phyloP scores from a whole-genome alignment of 2,113 vertebrate species.

The Ia io region DNA sequence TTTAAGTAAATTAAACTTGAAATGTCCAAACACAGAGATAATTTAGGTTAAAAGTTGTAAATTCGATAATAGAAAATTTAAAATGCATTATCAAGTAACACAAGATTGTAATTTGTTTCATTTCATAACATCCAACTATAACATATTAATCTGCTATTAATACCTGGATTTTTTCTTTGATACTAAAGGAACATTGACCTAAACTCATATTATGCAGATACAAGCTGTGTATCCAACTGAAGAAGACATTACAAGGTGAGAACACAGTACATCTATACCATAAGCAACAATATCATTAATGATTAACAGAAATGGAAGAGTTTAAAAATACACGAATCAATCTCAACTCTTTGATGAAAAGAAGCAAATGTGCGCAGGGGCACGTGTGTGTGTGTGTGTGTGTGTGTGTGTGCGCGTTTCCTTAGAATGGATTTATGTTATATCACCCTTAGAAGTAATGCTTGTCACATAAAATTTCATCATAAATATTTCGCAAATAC shows the following conservation, averaged over 20 bases:
- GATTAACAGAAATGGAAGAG: conserved; percentile 38
- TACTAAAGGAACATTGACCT: not conserved
- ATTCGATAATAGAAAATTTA: not conserved
- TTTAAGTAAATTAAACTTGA: not conserved
- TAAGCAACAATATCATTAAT: conserved; percentile 15
- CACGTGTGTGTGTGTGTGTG: not conserved
- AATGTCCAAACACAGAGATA: not conserved
- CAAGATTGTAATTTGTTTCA: not conserved
- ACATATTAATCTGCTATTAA: not conserved
- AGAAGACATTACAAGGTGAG: not conserved
- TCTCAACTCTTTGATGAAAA: conserved; percentile 11
- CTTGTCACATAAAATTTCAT: not conserved
- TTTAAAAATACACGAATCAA: conserved; percentile 38
- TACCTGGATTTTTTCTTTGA: not conserved
- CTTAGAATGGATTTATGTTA: not conserved
- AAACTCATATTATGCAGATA: not conserved
- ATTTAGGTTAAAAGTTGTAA: not conserved
- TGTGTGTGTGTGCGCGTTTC: not conserved
- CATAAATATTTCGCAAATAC: not conserved
- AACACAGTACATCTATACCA: not conserved
- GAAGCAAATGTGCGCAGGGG: not conserved
- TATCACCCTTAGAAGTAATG: not conserved
- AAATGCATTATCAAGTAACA: not conserved
- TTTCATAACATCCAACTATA: not conserved
- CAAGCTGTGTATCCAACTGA: not conserved